A percentile compares a stretch with the other conserved stretches of the same genome.
Evolutionary conservation across 1,140 invertebrate genomes (phyloP).

Genomic region (Eueides isabella): DNA sequence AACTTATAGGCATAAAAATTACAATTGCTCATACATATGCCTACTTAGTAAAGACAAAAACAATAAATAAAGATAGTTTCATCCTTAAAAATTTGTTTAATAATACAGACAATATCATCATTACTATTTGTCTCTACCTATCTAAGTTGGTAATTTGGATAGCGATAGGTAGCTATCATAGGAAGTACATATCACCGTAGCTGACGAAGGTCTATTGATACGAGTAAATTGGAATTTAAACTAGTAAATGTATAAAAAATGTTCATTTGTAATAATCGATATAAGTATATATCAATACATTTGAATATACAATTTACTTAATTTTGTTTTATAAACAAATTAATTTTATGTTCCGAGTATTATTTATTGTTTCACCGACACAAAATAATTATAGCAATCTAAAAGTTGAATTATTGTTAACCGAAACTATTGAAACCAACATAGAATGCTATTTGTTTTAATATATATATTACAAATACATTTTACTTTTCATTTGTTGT

Average conservation of each 20-base stretch:
- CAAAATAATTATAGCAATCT: background rate
- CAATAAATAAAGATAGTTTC: too few relatives aligned
- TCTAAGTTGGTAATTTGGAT: background rate
- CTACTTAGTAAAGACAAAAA: too few relatives aligned
- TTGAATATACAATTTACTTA: too few relatives aligned
- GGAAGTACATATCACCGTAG: constrained; percentile 27
- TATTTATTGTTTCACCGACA: background rate
- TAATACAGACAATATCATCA: background rate
- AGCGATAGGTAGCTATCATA: constrained; percentile 24
- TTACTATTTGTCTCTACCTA: background rate
- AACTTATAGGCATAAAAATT: background rate
- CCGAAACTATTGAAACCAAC: too few relatives aligned
- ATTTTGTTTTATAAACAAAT: background rate
- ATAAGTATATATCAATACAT: too few relatives aligned
- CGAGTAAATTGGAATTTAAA: constrained; percentile 3
- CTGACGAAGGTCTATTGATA: constrained; percentile 16
- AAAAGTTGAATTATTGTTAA: background rate
- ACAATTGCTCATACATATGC: too few relatives aligned
- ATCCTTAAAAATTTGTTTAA: background rate
- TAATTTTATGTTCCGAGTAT: background rate
- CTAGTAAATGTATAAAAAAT: background rate
- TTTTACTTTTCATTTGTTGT: background rate
- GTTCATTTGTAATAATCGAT: background rate
- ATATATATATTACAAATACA: too few relatives aligned
- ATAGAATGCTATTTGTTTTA: too few relatives aligned